Base-by-base conservation (phyloP, 1,140 invertebrate species). In the Drosophila nikananu region DNA sequence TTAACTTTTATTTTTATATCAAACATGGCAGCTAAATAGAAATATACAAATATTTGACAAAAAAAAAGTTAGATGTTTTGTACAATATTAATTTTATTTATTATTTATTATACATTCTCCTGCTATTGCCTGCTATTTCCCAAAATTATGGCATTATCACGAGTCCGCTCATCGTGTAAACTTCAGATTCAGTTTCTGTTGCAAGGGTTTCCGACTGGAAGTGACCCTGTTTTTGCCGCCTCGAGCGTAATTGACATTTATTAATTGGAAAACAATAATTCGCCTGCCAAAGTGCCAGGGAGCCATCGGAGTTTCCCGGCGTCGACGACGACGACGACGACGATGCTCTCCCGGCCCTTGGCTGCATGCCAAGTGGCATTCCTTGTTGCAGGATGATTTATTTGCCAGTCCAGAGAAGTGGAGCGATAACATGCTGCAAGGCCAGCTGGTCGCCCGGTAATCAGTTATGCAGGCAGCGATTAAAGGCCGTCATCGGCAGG, bases 211-310 rank as follows among this genome's bases (percentile, higher is more conserved):
- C 19, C 39, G 39, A 19, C 27, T 70, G 73, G 57, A 30, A 41
- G 61, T 77, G 86, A 77, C 86, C 86, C 77, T 82, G 81, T 86
- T 90, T 83, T 81, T 89, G 65, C 25, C 39, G 44, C 72, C 48
- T 51, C 67, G 54, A 87, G 70, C 83, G 81, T 81, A 91, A 91
- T 91, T 91, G 87, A 91, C 87, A 87, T 91, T 91, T 91, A 91
- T 91, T 91, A 91, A 91, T 91, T 91, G 87, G 87, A 91, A 91
- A 91, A 91, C 87, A 91, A 91, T 91, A 91, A 91, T 91, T 91
- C 81, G 76, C 55, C 76, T 79, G 77, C 60, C 77, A 80, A 79
- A 79, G 54, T 72, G 75, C 52, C 75, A 79, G 44, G 17, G 41
- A 52, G 61, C 48, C 21, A 39, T 25, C 21, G 39, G 27, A 61